A percentile compares a stretch with the other conserved stretches of the same genome.
phyloP scores from a whole-genome alignment of 1,140 invertebrate species.

The Drosophila teissieri region DNA sequence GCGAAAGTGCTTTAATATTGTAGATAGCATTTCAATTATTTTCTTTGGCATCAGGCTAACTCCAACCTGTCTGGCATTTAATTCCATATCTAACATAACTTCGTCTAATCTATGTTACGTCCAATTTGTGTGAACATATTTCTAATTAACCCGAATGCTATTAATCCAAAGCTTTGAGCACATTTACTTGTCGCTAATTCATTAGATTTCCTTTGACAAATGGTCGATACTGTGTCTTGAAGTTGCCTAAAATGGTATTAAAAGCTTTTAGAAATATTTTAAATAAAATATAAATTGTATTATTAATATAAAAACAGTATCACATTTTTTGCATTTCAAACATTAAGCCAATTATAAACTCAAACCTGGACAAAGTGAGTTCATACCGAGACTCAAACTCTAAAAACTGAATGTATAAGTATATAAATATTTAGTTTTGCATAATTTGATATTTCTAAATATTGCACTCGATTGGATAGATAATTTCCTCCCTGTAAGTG shows the following conservation, averaged over 20 bases:
- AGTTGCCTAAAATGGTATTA: too few species aligned
- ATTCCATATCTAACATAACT: constrained; percentile 37
- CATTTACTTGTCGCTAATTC: constrained; percentile 45
- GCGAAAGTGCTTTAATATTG: constrained; percentile 1
- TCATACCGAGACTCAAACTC: too few species aligned
- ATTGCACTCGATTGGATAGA: not conserved
- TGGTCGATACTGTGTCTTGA: constrained; percentile 3
- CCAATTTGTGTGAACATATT: constrained; percentile 59
- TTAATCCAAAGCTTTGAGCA: constrained; percentile 41
- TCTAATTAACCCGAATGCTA: constrained; percentile 63
- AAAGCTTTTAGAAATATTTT: too few species aligned
- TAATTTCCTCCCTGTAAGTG: not conserved
- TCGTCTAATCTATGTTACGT: constrained; percentile 55
- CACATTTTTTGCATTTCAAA: too few species aligned
- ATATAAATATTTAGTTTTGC: too few species aligned
- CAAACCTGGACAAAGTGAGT: too few species aligned
- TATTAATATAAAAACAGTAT: too few species aligned
- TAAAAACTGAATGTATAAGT: too few species aligned
- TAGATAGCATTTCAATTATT: constrained; percentile 3
- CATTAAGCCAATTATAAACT: too few species aligned
- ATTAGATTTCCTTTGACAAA: constrained; percentile 22
- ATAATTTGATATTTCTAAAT: too few species aligned
- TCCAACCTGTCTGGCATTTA: constrained; percentile 14
- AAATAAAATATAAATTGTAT: too few species aligned
- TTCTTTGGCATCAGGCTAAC: not conserved